A percentile compares a stretch with the other conserved stretches of the same genome.
phyloP scores from a whole-genome alignment of 1,140 invertebrate genomes.

The Anastatus disparis region DNA sequence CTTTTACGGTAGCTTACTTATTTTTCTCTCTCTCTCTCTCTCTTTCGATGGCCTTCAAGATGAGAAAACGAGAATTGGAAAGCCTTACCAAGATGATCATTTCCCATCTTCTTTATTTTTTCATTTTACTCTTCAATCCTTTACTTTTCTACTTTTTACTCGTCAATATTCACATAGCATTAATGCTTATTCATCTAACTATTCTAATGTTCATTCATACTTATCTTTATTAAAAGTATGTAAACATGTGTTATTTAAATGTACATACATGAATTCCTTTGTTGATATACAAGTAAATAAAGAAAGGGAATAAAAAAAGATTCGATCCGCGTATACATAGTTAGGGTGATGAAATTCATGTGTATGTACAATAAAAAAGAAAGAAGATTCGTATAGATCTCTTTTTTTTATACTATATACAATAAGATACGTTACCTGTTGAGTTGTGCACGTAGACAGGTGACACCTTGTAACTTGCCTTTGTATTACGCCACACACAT shows the following conservation, averaged over 20 bases:
- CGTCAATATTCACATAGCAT: background rate
- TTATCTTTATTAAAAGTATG: background rate
- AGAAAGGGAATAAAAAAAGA: background rate
- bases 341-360: background rate
- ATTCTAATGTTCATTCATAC: background rate
- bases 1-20: background rate
- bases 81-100: background rate
- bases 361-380: background rate
- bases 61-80: background rate
- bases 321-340: conserved; percentile 13
- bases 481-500: conserved; percentile 49
- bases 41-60: background rate
- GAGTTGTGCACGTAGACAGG: conserved; percentile 58
- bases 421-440: conserved; percentile 58
- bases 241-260: background rate
- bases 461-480: conserved; percentile 54
- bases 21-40: conserved; percentile 43
- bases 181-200: background rate
- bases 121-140: background rate
- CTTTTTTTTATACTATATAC: background rate
- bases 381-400: background rate
- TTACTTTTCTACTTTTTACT: background rate
- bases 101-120: background rate
- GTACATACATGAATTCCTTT: background rate
- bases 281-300: background rate